Percentiles rank a stretch among this genome's conserved stretches.
These are phyloP conservation scores for Formica selysi DNA, from an alignment of 1,140 invertebrate species.

Conservation along the genomic window DNA sequence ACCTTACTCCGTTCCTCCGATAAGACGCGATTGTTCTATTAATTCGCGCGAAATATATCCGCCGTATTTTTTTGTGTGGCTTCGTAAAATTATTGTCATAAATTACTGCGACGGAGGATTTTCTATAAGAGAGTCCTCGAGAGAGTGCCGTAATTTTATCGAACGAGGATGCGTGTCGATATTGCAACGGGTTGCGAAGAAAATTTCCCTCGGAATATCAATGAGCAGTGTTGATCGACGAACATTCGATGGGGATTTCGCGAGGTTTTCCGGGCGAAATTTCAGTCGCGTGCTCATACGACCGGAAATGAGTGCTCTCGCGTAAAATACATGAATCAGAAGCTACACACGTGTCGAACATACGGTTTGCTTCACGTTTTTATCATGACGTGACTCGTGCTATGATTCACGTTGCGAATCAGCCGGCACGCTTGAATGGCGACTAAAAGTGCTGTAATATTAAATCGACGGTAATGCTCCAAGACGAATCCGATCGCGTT, in stretches of 20 bases:
- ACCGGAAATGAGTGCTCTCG: conserved; percentile 30
- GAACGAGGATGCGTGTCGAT: conserved; percentile 35
- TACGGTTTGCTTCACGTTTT: conserved; percentile 38
- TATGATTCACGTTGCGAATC: conserved; percentile 56
- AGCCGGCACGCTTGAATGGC: not conserved
- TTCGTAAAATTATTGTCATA: not conserved
- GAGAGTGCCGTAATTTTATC: not conserved
- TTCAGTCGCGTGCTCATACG: conserved; percentile 25
- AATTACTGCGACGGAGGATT: not conserved
- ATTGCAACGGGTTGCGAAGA: not conserved
- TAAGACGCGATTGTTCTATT: not conserved
- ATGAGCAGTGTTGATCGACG: not conserved
- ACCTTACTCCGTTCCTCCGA: not conserved
- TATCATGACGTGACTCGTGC: conserved; percentile 49
- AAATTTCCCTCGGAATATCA: conserved; percentile 30
- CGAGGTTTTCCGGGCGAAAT: conserved; percentile 16
- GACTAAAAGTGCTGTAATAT: conserved; percentile 53
- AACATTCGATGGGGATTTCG: not conserved
- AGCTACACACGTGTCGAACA: conserved; percentile 46
- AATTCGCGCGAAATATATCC: not conserved
- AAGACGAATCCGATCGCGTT: not conserved
- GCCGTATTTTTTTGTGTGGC: not conserved
- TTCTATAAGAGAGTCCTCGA: not conserved
- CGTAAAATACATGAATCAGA: conserved; percentile 60
- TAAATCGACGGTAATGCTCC: conserved; percentile 18